These are phyloP conservation scores for Pogonus chalceus DNA, from an alignment of 1,140 invertebrate genomes.

Conservation along the genomic window DNA sequence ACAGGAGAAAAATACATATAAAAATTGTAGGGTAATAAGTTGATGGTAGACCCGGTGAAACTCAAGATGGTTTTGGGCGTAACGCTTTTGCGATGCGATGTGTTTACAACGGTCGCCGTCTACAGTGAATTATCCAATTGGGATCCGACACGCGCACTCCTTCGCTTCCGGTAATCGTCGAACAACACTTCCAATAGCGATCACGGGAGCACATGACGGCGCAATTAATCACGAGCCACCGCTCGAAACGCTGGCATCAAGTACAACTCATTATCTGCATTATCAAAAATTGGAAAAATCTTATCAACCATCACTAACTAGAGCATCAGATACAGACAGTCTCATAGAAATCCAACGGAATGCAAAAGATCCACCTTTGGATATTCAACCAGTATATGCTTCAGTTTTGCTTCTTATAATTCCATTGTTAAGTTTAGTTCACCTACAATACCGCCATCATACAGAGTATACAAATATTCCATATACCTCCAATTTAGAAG, in stretches of 20 bases:
- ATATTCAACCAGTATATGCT: too few relatives aligned
- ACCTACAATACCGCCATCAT: too few relatives aligned
- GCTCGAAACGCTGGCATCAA: too few relatives aligned
- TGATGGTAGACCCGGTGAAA: too few relatives aligned
- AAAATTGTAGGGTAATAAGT: too few relatives aligned
- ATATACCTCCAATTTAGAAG: neutral
- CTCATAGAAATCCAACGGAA: too few relatives aligned
- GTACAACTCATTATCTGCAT: too few relatives aligned
- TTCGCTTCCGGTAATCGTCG: neutral
- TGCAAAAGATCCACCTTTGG: neutral
- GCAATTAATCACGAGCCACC: neutral
- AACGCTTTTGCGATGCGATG: neutral
- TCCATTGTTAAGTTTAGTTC: too few relatives aligned
- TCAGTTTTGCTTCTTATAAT: too few relatives aligned
- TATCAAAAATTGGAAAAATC: too few relatives aligned
- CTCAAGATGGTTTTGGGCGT: conserved; percentile 1
- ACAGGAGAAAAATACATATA: too few relatives aligned
- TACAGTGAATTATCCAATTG: neutral
- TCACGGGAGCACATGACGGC: neutral
- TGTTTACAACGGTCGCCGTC: neutral
- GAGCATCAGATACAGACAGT: neutral
- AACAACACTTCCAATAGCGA: neutral
- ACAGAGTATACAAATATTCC: neutral
- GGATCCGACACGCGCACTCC: neutral
- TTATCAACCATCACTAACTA: neutral